Conservation (phyloP, 2,888 invertebrate species). For the Erebia aethiops region DNA sequence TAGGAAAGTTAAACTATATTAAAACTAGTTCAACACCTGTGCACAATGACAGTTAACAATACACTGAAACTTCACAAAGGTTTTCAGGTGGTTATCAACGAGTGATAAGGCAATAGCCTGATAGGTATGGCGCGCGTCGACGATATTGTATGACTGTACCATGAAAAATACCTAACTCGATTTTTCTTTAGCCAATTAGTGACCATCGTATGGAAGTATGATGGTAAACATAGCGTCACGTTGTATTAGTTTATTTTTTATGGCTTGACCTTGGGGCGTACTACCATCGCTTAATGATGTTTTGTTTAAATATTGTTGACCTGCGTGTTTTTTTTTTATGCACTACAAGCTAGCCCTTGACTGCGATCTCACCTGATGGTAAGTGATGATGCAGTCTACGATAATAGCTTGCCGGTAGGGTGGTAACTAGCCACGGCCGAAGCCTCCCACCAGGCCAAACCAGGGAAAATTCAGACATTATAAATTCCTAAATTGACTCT, state of each 20-base stretch:
- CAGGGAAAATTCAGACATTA: too few species aligned
- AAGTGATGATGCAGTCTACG: too few species aligned
- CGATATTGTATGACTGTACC: constrained; percentile 28
- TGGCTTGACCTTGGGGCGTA: constrained; percentile 20
- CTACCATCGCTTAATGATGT: too few species aligned
- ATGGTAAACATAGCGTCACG: constrained; percentile 47
- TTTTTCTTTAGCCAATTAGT: constrained; percentile 61
- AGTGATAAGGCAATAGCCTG: constrained; percentile 45
- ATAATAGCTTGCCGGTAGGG: too few species aligned
- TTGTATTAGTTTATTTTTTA: constrained; percentile 33
- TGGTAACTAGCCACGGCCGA: too few species aligned
- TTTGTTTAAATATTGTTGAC: too few species aligned
- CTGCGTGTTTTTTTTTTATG: too few species aligned
- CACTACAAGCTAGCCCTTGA: too few species aligned
- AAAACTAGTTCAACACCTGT: constrained; percentile 34
- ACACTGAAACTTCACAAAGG: constrained; percentile 44
- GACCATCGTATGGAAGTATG: constrained; percentile 39
- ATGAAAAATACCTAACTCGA: constrained; percentile 48
- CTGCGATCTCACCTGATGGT: too few species aligned
- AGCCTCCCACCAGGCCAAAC: too few species aligned
- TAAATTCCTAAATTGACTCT: too few species aligned
- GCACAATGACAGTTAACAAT: constrained; percentile 39
- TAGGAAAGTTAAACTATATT: not conserved
- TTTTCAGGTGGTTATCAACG: constrained; percentile 49
- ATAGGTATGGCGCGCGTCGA: constrained; percentile 44